Conservation (phyloP, 1,140 invertebrate genomes). For the Drosophila ironensis region DNA sequence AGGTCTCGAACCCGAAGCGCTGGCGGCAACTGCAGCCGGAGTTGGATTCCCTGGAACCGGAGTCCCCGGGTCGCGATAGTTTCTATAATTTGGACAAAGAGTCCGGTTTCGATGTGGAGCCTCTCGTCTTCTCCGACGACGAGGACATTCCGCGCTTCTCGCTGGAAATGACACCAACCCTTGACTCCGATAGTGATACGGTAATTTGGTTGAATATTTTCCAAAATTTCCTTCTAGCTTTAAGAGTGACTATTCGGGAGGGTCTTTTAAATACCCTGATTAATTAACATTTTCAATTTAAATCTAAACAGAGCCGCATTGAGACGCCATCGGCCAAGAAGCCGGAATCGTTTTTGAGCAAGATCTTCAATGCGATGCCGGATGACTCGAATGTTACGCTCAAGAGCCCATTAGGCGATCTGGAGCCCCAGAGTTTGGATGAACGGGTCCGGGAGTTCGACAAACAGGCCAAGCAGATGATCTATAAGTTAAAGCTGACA, state of each 20-base stretch:
- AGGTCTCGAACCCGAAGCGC: conserved; percentile 48
- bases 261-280: neutral
- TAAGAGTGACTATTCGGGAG: too few species aligned
- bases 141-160: conserved; percentile 83
- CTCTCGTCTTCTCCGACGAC: conserved; percentile 88
- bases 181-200: conserved; percentile 82
- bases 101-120: conserved; percentile 83
- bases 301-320: conserved; percentile 66
- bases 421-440: conserved; percentile 40
- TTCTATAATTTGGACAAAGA: conserved; percentile 87
- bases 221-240: neutral
- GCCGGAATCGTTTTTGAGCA: conserved; percentile 64
- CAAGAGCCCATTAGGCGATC: conserved; percentile 57
- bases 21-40: conserved; percentile 66
- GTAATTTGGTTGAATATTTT: conserved; percentile 61
- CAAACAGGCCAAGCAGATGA: conserved; percentile 85
- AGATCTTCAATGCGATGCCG: conserved; percentile 62
- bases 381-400: conserved; percentile 75
- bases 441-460: conserved; percentile 83
- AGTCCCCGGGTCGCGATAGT: conserved; percentile 83
- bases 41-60: conserved; percentile 55
- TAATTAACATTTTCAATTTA: neutral
- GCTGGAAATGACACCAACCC: conserved; percentile 79
- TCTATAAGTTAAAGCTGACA: conserved; percentile 87
- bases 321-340: conserved; percentile 74